phyloP scores from a whole-genome alignment of 2,888 invertebrate species.

The Tachina fera region DNA sequence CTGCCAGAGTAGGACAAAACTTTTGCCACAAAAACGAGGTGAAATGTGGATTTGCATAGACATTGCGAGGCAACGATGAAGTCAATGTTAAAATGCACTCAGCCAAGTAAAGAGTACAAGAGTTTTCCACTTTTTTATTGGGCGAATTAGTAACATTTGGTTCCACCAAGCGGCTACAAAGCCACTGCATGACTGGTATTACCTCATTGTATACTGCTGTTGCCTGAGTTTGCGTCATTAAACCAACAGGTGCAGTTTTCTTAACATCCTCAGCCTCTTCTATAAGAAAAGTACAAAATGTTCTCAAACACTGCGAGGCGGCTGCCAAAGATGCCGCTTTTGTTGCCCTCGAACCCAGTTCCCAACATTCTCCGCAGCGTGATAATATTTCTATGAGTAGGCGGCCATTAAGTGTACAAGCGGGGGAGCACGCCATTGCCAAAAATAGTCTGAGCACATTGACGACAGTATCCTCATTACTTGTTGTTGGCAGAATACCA shows the following conservation, averaged over 20 bases:
- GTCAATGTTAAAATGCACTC: constrained; percentile 94
- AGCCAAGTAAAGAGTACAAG: constrained; percentile 88
- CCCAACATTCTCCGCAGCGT: constrained; percentile 92
- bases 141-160: constrained; percentile 85
- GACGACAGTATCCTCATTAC: constrained; percentile 93
- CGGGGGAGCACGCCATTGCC: constrained; percentile 93
- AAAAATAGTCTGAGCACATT: constrained; percentile 88
- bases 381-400: constrained; percentile 93
- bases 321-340: constrained; percentile 95
- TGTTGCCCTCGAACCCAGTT: constrained; percentile 90
- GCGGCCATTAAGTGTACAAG: constrained; percentile 94
- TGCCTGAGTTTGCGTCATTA: constrained; percentile 85
- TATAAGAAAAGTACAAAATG: constrained; percentile 91
- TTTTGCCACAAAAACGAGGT: constrained; percentile 96
- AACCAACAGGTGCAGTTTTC: constrained; percentile 85
- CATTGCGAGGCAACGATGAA: constrained; percentile 91
- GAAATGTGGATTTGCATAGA: constrained; percentile 92
- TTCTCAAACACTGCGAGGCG: constrained; percentile 93
- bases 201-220: constrained; percentile 95
- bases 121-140: constrained; percentile 81
- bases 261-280: constrained; percentile 84
- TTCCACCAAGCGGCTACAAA: constrained; percentile 92
- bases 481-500: constrained; percentile 85
- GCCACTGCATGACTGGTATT: constrained; percentile 94
- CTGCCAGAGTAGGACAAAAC: constrained; percentile 94